Conservation (phyloP, 1,140 invertebrate species). For the Drosophila neocordata region DNA sequence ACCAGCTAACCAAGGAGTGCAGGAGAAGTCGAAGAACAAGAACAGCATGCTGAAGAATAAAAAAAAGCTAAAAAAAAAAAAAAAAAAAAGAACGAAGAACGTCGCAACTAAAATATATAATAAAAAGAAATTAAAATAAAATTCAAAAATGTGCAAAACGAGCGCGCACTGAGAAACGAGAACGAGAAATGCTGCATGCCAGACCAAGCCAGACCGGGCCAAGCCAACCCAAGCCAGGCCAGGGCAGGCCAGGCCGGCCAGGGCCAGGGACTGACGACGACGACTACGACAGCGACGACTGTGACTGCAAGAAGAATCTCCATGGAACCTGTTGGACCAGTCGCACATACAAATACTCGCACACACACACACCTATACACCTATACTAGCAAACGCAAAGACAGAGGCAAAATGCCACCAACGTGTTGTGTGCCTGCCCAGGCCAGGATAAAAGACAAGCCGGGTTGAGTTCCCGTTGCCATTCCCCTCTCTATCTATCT, state of each 20-base stretch:
- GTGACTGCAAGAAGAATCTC: slow-evolving; percentile 59
- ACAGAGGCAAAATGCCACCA: slow-evolving; percentile 65
- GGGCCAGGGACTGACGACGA: slow-evolving; percentile 39
- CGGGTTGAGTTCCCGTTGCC: slow-evolving; percentile 30
- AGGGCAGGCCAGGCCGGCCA: slow-evolving; percentile 27
- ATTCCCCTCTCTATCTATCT: slow-evolving; percentile 19
- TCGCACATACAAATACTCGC: slow-evolving; percentile 39
- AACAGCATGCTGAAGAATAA: neutral
- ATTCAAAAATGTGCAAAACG: slow-evolving; percentile 81
- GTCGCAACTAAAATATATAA: slow-evolving; percentile 74
- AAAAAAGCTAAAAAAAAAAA: slow-evolving; percentile 1
- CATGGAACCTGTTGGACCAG: slow-evolving; percentile 79
- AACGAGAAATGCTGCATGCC: slow-evolving; percentile 79
- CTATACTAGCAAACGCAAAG: neutral
- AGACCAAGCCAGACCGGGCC: slow-evolving; percentile 20
- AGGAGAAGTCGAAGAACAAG: slow-evolving; percentile 1
- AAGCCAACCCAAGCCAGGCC: neutral
- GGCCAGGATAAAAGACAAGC: slow-evolving; percentile 73
- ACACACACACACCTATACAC: slow-evolving; percentile 14
- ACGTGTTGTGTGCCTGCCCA: slow-evolving; percentile 64
- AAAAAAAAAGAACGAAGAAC: neutral
- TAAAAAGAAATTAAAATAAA: slow-evolving; percentile 82
- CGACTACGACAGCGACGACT: neutral
- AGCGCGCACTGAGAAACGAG: slow-evolving; percentile 36
- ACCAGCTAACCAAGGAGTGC: neutral